A percentile compares a stretch with the other conserved stretches of the same genome.
phyloP scores from a whole-genome alignment of 1,140 invertebrate genomes.

The Drosophila ercepeae region DNA sequence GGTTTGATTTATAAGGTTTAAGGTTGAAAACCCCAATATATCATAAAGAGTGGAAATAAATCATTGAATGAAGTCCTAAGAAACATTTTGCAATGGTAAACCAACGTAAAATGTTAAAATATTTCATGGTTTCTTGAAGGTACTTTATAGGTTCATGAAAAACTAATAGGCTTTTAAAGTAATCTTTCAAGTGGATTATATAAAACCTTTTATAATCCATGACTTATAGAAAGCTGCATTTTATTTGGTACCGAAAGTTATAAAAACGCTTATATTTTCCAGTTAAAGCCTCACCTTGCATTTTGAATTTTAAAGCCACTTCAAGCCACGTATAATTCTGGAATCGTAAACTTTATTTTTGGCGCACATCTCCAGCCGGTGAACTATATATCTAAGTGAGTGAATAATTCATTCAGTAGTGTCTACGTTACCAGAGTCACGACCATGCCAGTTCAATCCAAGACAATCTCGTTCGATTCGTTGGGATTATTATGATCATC shows the following conservation, averaged over 20 bases:
- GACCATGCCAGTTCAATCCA: background rate
- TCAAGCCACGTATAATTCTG: background rate
- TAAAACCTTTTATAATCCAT: background rate
- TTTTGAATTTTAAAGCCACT: background rate
- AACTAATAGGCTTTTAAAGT: too few species aligned
- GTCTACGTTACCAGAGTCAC: constrained; percentile 38
- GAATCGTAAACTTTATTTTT: background rate
- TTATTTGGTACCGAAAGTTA: background rate
- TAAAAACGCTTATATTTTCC: background rate
- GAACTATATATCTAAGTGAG: constrained; percentile 22
- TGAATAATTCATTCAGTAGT: constrained; percentile 25
- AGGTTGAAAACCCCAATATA: background rate
- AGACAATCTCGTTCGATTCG: background rate
- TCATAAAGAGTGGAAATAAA: too few species aligned
- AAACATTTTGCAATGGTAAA: too few species aligned
- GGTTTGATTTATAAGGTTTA: background rate
- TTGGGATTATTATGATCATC: constrained; percentile 1
- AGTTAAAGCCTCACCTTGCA: background rate
- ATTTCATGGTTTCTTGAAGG: too few species aligned
- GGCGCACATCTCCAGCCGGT: constrained; percentile 10
- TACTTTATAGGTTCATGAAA: too few species aligned
- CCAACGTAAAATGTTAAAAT: too few species aligned
- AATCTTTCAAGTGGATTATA: background rate
- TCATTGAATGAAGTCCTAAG: too few species aligned
- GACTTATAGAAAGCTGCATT: background rate